These are phyloP conservation scores for Dryobates pubescens DNA, from an alignment of 2,797 vertebrate species.

Conservation along the genomic window DNA sequence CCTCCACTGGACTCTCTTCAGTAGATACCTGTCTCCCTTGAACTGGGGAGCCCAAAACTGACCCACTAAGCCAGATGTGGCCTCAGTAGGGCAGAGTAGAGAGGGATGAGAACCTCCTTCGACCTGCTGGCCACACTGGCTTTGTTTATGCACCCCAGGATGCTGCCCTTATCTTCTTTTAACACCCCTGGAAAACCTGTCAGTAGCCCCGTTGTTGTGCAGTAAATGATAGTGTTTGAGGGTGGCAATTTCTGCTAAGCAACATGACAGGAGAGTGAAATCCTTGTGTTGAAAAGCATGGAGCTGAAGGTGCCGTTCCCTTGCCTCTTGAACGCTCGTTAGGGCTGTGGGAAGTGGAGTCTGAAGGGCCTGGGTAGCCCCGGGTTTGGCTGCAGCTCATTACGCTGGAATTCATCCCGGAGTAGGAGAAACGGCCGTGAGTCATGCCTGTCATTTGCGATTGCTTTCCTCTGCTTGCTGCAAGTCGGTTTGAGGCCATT, in stretches of 20 bases:
- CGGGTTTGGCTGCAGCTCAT: not conserved
- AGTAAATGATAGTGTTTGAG: fast-evolving
- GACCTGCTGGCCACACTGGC: not conserved
- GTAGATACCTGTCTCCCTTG: not conserved
- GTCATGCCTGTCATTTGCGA: not conserved
- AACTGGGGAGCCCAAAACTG: not conserved
- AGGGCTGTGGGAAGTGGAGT: fast-evolving
- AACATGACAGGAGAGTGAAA: not conserved
- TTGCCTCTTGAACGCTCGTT: fast-evolving
- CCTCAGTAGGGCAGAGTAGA: not conserved
- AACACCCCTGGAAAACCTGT: not conserved
- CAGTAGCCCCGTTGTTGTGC: not conserved
- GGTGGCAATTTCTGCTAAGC: not conserved
- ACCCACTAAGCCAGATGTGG: not conserved
- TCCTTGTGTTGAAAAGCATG: fast-evolving
- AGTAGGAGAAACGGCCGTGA: not conserved
- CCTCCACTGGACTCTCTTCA: not conserved
- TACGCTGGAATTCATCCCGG: not conserved
- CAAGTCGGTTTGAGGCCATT: fast-evolving
- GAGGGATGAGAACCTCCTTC: not conserved
- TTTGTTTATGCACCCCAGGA: not conserved
- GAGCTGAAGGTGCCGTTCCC: not conserved
- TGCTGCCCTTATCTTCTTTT: not conserved
- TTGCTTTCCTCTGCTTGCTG: not conserved
- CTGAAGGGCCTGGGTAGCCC: not conserved